phyloP scores from a whole-genome alignment of 2,888 invertebrate genomes.

The Petrolisthes manimaculis region DNA sequence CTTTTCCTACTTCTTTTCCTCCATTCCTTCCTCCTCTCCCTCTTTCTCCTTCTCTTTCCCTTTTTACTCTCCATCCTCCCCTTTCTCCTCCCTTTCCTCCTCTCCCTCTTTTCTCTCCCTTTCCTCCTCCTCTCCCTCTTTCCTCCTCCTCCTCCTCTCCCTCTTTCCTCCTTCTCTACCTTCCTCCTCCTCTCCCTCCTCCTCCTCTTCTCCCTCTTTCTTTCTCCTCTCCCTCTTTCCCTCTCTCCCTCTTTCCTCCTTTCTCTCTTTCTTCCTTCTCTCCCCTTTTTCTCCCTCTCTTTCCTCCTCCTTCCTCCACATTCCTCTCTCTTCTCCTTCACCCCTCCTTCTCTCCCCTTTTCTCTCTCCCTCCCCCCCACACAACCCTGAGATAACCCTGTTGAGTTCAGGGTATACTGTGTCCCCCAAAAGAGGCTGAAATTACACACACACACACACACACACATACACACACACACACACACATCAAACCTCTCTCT shows the following conservation, averaged over 20 bases:
- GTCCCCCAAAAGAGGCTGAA: no score
- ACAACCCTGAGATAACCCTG: no score
- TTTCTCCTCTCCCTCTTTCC: neutral
- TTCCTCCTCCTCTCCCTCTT: neutral
- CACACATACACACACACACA: no score
- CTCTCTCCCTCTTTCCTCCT: neutral
- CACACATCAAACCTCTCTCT: no score
- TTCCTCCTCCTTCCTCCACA: neutral
- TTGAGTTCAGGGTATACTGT: no score
- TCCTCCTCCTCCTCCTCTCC: no score
- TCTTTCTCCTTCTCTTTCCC: neutral
- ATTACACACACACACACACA: no score
- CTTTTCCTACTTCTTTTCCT: neutral
- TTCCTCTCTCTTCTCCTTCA: neutral
- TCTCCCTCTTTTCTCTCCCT: no score
- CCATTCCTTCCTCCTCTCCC: neutral
- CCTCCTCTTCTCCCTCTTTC: neutral
- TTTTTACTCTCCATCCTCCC: neutral
- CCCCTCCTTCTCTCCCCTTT: neutral
- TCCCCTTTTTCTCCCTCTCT: neutral
- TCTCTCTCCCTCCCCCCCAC: neutral
- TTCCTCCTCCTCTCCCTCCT: neutral
- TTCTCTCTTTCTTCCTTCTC: neutral
- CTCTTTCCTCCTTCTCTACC: no score
- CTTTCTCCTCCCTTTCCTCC: no score